phyloP scores from a whole-genome alignment of 64 coral and sea anemone species.

The Stichodactyla helianthus region DNA sequence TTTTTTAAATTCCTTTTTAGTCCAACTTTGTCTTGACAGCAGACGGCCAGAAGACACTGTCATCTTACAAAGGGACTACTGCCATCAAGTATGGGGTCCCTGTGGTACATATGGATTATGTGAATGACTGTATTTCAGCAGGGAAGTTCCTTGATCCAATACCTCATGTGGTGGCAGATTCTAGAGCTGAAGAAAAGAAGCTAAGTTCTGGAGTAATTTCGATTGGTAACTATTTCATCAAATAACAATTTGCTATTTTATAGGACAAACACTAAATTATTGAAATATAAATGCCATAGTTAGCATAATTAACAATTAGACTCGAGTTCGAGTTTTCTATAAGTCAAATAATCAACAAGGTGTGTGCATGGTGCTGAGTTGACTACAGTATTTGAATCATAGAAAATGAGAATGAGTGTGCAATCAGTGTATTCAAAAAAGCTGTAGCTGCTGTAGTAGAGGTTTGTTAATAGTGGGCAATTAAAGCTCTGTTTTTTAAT shows the following conservation, averaged over 20 bases:
- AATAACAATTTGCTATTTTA: not conserved
- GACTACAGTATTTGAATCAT: no score
- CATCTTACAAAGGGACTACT: conserved; percentile 80
- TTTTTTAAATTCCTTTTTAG: conserved; percentile 24
- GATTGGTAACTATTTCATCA: conserved; percentile 6
- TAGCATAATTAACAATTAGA: no score
- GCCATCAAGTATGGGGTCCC: conserved; percentile 65
- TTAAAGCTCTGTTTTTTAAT: no score
- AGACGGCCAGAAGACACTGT: conserved; percentile 39
- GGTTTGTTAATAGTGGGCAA: no score
- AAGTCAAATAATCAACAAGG: no score
- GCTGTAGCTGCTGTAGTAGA: no score
- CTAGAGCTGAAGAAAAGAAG: conserved; percentile 22
- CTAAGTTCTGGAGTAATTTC: conserved; percentile 68
- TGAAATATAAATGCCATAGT: no score
- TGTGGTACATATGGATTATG: conserved; percentile 62
- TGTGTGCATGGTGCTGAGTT: no score
- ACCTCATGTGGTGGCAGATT: conserved; percentile 27
- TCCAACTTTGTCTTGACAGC: conserved; percentile 69
- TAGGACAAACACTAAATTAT: not conserved
- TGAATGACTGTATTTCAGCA: conserved; percentile 44
- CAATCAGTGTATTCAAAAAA: no score
- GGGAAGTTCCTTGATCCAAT: conserved; percentile 49
- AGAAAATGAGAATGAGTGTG: no score
- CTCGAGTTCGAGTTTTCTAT: no score